Evolutionary conservation across 2,888 invertebrate species (phyloP).

Genomic region (Rhopalosiphum nymphaeae): DNA sequence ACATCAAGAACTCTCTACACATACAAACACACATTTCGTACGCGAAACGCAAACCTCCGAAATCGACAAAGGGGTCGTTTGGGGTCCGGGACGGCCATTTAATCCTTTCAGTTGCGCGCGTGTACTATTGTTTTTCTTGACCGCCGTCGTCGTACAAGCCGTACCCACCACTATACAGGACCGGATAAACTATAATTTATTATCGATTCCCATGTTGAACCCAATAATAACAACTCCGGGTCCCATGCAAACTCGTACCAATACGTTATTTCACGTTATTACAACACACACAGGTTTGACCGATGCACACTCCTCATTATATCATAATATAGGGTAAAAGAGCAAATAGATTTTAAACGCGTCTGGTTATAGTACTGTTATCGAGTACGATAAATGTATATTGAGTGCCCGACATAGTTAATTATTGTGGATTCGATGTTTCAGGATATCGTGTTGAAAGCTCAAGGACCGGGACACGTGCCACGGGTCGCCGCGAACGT

Average conservation of each 20-base stretch:
- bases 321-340: background rate
- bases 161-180: background rate
- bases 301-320: background rate
- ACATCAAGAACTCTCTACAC: conserved; percentile 33
- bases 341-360: background rate
- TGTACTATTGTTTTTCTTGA: conserved; percentile 47
- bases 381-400: too few species aligned
- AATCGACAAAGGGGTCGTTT: conserved; percentile 51
- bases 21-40: background rate
- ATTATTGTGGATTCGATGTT: conserved; percentile 5
- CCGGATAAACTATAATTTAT: conserved; percentile 43
- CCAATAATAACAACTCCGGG: background rate
- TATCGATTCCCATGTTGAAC: background rate
- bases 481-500: conserved; percentile 74
- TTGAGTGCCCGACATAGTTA: too few species aligned
- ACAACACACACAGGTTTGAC: background rate
- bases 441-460: conserved; percentile 66
- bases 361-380: background rate
- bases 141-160: background rate
- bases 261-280: background rate
- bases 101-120: conserved; percentile 39
- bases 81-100: conserved; percentile 21
- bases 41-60: background rate
- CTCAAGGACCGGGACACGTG: conserved; percentile 65
- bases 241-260: background rate